Evolutionary conservation across 2,888 invertebrate genomes (phyloP).

Genomic region (Phortica okadai): DNA sequence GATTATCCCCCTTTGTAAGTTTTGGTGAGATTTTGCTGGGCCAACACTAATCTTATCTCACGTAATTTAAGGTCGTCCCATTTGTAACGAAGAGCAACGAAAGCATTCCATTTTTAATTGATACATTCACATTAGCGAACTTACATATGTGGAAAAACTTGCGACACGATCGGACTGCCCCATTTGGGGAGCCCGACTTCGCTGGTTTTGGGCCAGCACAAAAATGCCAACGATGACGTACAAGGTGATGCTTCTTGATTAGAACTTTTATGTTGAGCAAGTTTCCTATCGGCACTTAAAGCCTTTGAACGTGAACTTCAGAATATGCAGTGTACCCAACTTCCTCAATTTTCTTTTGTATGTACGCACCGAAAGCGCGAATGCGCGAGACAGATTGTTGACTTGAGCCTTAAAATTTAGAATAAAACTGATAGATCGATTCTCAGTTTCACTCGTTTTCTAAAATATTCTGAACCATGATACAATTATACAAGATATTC

Average conservation of each 20-base stretch:
- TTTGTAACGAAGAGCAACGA: no score
- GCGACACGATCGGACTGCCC: slow-evolving; percentile 75
- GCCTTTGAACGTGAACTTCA: slow-evolving; percentile 66
- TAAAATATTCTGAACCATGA: no score
- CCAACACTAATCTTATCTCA: no score
- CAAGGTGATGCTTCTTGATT: slow-evolving; percentile 44
- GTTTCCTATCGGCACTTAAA: slow-evolving; percentile 73
- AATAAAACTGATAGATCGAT: no score
- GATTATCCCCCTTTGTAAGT: neutral
- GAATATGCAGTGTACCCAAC: slow-evolving; percentile 51
- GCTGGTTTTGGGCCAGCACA: slow-evolving; percentile 75
- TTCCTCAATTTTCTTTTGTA: slow-evolving; percentile 66
- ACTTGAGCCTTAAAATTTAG: no score
- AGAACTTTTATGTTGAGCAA: slow-evolving; percentile 40
- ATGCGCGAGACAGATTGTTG: slow-evolving; percentile 76
- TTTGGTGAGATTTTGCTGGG: no score
- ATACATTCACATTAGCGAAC: no score
- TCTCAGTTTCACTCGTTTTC: no score
- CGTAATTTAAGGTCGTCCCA: no score
- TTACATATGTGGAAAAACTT: no score
- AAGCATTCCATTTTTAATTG: slow-evolving; percentile 74
- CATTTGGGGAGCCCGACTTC: slow-evolving; percentile 74
- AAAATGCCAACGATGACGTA: slow-evolving; percentile 71
- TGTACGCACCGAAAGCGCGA: slow-evolving; percentile 70
- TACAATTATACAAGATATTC: no score